Percentiles rank a stretch among this genome's conserved stretches.
Evolutionary conservation across 1,140 invertebrate genomes (phyloP).

Genomic region (Orius insidiosus): DNA sequence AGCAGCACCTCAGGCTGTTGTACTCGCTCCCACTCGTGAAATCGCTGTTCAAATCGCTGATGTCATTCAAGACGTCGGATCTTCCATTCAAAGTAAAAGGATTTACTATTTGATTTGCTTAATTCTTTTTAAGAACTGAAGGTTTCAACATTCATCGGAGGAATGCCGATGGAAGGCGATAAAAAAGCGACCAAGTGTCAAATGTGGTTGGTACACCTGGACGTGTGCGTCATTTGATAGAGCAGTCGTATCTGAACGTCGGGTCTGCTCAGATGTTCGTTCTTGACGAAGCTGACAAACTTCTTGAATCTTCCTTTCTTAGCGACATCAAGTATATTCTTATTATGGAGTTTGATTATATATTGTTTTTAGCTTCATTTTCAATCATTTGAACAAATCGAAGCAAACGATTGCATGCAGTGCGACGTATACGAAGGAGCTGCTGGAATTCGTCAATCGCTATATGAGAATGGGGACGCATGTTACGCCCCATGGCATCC

Average conservation of each 20-base stretch:
- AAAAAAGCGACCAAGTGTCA: constrained; percentile 41
- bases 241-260: constrained; percentile 43
- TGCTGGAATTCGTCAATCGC: constrained; percentile 49
- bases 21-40: constrained; percentile 87
- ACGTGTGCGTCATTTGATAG: constrained; percentile 68
- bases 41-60: constrained; percentile 79
- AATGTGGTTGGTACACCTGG: constrained; percentile 85
- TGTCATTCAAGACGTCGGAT: constrained; percentile 45
- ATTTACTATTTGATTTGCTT: too few relatives aligned
- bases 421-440: constrained; percentile 74
- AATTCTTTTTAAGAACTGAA: constrained; percentile 27
- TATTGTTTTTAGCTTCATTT: constrained; percentile 45
- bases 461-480: constrained; percentile 47
- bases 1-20: constrained; percentile 44
- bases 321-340: constrained; percentile 50
- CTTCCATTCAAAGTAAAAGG: constrained; percentile 29
- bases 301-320: constrained; percentile 63
- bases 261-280: constrained; percentile 62
- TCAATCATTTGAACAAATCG: constrained; percentile 44
- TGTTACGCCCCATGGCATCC: constrained; percentile 19
- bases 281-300: constrained; percentile 92
- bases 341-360: background rate
- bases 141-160: constrained; percentile 75
- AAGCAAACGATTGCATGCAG: constrained; percentile 86
- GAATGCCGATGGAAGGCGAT: constrained; percentile 48